Conservation (phyloP, 2,888 invertebrate species). For the Abrostola triplasia region DNA sequence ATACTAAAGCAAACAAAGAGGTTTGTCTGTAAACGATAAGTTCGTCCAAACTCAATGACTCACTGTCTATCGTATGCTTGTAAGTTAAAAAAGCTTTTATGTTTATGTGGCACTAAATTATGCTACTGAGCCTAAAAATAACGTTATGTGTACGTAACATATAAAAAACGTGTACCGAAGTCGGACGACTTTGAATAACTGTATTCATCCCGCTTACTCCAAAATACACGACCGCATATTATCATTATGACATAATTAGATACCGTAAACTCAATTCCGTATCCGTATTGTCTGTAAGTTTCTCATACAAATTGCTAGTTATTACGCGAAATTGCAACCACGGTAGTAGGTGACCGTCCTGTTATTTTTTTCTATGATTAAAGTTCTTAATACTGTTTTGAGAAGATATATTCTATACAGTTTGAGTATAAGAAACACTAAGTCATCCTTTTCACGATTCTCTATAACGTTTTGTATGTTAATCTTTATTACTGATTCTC, state of each 20-base stretch:
- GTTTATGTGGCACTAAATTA: neutral
- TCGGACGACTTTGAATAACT: slow-evolving; percentile 44
- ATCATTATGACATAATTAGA: slow-evolving; percentile 73
- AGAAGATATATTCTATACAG: too few species aligned
- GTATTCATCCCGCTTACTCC: slow-evolving; percentile 48
- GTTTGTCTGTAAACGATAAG: neutral
- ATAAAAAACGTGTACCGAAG: slow-evolving; percentile 20
- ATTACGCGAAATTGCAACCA: slow-evolving; percentile 77
- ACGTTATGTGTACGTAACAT: slow-evolving; percentile 10
- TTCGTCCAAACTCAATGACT: neutral
- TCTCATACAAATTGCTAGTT: slow-evolving; percentile 79
- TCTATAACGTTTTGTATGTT: too few species aligned
- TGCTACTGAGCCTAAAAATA: slow-evolving; percentile 3
- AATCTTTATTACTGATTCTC: neutral
- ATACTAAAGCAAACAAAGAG: slow-evolving; percentile 12
- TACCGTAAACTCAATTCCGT: slow-evolving; percentile 80
- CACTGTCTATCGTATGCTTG: too few species aligned
- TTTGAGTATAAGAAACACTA: too few species aligned
- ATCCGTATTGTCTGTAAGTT: slow-evolving; percentile 76
- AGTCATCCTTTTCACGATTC: too few species aligned
- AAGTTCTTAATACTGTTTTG: slow-evolving; percentile 24
- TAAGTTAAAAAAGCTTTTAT: neutral
- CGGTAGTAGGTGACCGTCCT: slow-evolving; percentile 71
- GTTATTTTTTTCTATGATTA: slow-evolving; percentile 50
- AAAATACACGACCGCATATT: slow-evolving; percentile 60